Base-by-base conservation (phyloP, 1,140 invertebrate species). In the Anastatus disparis region DNA sequence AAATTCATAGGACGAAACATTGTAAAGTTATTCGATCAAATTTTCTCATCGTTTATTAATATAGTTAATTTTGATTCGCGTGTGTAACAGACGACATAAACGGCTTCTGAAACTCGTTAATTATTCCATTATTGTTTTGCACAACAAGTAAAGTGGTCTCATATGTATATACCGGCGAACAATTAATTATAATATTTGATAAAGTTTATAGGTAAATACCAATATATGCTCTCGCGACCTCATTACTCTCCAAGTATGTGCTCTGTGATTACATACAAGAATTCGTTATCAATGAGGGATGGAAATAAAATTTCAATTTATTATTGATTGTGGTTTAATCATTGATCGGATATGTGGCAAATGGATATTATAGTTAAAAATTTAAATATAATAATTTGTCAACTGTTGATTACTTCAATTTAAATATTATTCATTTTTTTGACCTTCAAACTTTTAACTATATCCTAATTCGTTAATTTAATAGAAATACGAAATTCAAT, bases 111-210 rank as follows among this genome's bases (percentile, higher is more conserved):
- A 61, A 61, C 56, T 69, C 44, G 17, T 69, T 61, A 69, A 59
- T 61, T 52, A 69, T 69, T 69, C 46, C 27, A 40, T 69, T 61
- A 61, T 61, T 61, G 27, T 69, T 52, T 68, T 61, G 35, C 44
- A 17, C n/a, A 40, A 56, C n/a, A 29, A 56, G 20, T 40, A 48
- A n/a, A 50, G 22, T 61, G 27, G 3, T n/a, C 58, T n/a, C n/a
- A n/a, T n/a, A n/a, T n/a, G 29, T 56, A 24, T 27, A 58, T 35
- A 46, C 17, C 53, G 29, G 24, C 44, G 13, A 12, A 68, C 65
- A 59, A 68, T 68, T 68, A 68, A 68, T 68, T 68, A 68, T 59
- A 59, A 68, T 68, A 68, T 68, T 68, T 68, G 55, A 68, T 68
- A 59, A 59, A 46, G 27, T 59, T 58, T 59, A 59, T 42, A 56